Conservation (phyloP, 2,888 invertebrate species). For the Mylabris sibirica region DNA sequence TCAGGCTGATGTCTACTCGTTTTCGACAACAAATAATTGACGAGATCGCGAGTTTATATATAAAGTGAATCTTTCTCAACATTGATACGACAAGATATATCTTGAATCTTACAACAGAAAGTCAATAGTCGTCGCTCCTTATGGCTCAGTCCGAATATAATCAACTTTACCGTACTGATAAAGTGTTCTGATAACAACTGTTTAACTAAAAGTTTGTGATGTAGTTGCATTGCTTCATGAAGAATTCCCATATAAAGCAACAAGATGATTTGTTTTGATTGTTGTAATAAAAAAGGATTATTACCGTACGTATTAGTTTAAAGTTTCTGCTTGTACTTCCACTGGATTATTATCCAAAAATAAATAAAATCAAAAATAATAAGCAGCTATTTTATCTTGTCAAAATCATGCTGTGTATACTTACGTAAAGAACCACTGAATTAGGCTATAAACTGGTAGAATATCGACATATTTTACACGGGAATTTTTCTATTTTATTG, state of each 20-base stretch:
- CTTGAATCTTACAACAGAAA: slow-evolving; percentile 40
- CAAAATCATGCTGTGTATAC: neutral
- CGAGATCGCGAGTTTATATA: slow-evolving; percentile 53
- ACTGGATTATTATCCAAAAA: too few species aligned
- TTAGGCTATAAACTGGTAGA: slow-evolving; percentile 10
- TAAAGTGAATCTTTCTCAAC: slow-evolving; percentile 50
- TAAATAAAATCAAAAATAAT: too few species aligned
- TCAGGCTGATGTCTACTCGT: slow-evolving; percentile 22
- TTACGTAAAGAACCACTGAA: neutral
- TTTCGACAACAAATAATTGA: slow-evolving; percentile 58
- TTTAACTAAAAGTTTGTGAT: neutral
- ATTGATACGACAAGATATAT: slow-evolving; percentile 31
- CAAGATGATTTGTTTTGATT: too few species aligned
- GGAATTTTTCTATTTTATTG: slow-evolving; percentile 26
- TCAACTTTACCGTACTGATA: slow-evolving; percentile 38
- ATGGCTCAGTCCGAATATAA: slow-evolving; percentile 38
- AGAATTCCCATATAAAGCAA: neutral
- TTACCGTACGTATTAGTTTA: too few species aligned
- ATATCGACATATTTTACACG: slow-evolving; percentile 7
- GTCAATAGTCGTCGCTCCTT: slow-evolving; percentile 35
- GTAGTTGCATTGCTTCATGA: neutral
- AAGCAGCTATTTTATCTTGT: too few species aligned
- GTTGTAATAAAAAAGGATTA: too few species aligned
- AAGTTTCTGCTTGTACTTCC: too few species aligned
- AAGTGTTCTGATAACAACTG: slow-evolving; percentile 35